These are phyloP conservation scores for Leucophenga varia DNA, from an alignment of 1,140 invertebrate species.

Conservation along the genomic window DNA sequence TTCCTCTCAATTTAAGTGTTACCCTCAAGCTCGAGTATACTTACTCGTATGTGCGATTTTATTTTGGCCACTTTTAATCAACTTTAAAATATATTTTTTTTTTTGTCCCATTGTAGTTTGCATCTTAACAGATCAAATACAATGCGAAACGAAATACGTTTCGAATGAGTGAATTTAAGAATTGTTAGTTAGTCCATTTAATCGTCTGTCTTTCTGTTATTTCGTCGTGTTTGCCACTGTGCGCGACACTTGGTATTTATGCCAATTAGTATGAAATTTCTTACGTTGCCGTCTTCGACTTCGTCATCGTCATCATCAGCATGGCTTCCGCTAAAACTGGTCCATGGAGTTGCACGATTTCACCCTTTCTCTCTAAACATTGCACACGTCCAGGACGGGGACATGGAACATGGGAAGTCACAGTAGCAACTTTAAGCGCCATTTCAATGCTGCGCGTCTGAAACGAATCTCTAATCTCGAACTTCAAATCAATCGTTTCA, in stretches of 20 bases:
- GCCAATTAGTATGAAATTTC: slow-evolving; percentile 57
- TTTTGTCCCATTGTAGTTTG: no score
- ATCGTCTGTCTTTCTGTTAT: slow-evolving; percentile 25
- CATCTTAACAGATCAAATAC: no score
- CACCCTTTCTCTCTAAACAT: slow-evolving; percentile 43
- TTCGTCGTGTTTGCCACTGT: slow-evolving; percentile 20
- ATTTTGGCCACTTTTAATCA: no score
- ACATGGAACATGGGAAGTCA: no score
- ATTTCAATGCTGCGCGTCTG: slow-evolving; percentile 43
- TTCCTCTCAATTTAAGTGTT: no score
- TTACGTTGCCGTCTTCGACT: slow-evolving; percentile 39
- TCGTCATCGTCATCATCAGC: slow-evolving; percentile 9
- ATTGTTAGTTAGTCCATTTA: slow-evolving; percentile 22
- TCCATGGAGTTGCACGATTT: slow-evolving; percentile 51
- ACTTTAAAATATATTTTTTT: no score
- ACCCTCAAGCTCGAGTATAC: no score
- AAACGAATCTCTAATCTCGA: neutral
- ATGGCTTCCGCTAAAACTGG: slow-evolving; percentile 55
- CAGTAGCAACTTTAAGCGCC: slow-evolving; percentile 48
- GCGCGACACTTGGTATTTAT: slow-evolving; percentile 56
- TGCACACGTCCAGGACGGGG: slow-evolving; percentile 23
- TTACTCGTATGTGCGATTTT: no score
- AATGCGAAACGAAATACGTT: no score
- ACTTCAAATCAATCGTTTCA: neutral
- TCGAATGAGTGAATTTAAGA: no score